These are phyloP conservation scores for Phortica variegata DNA, from an alignment of 1,140 invertebrate genomes.

Conservation along the genomic window DNA sequence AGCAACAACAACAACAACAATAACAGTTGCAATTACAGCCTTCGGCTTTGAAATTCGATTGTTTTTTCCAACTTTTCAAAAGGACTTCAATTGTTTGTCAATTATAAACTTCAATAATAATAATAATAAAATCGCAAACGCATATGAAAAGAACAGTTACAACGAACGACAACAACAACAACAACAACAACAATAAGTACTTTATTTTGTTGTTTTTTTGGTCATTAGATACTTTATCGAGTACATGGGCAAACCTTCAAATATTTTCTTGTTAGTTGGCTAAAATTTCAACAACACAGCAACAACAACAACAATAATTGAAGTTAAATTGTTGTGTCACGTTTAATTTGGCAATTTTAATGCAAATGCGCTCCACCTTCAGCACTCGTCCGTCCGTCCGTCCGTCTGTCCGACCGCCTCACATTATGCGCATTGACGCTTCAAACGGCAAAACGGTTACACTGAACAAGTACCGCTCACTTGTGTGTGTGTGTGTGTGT, in stretches of 20 bases:
- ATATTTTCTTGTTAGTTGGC: not conserved
- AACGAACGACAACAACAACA: slow-evolving; percentile 11
- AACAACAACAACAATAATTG: slow-evolving; percentile 24
- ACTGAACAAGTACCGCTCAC: slow-evolving; percentile 21
- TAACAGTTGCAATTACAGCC: slow-evolving; percentile 36
- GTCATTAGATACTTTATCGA: too few species aligned
- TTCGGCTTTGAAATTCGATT: slow-evolving; percentile 28
- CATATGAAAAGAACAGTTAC: slow-evolving; percentile 8
- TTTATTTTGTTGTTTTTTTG: too few species aligned
- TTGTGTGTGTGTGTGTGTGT: slow-evolving; percentile 16
- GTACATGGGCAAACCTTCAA: not conserved
- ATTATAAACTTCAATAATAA: too few species aligned
- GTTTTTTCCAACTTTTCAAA: too few species aligned
- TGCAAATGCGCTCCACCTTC: slow-evolving; percentile 21
- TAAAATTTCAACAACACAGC: too few species aligned
- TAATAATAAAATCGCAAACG: not conserved
- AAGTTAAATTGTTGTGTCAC: slow-evolving; percentile 47
- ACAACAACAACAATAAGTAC: not conserved
- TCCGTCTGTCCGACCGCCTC: too few species aligned
- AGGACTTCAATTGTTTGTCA: too few species aligned
- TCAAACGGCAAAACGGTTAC: too few species aligned
- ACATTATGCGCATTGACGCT: too few species aligned
- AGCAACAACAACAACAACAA: slow-evolving; percentile 6
- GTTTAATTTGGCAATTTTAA: slow-evolving; percentile 39
- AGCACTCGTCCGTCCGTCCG: too few species aligned